These are phyloP conservation scores for Macrobrachium rosenbergii DNA, from an alignment of 1,140 invertebrate species.

Conservation along the genomic window DNA sequence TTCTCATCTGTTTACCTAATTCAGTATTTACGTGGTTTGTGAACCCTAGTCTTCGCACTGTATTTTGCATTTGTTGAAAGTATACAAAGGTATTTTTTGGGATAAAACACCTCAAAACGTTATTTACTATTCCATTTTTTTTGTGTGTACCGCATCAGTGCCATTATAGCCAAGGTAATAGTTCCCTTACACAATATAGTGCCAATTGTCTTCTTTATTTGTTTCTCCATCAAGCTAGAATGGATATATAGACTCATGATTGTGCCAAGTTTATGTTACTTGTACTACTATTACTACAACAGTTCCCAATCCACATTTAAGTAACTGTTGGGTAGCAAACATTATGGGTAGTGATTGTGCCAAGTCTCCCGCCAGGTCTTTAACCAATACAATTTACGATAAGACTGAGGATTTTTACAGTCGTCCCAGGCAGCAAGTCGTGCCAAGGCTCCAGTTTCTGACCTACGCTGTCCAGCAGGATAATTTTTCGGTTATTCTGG, in stretches of 20 bases:
- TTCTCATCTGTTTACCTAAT: too few relatives aligned
- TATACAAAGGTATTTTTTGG: too few relatives aligned
- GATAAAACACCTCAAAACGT: too few relatives aligned
- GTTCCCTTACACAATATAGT: background rate
- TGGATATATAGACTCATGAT: conserved; percentile 8
- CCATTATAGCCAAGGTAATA: too few relatives aligned
- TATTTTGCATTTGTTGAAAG: too few relatives aligned
- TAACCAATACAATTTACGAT: too few relatives aligned
- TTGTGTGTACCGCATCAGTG: too few relatives aligned
- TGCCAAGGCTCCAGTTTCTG: background rate
- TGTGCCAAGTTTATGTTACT: conserved; percentile 13
- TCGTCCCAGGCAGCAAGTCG: too few relatives aligned
- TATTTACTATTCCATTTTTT: too few relatives aligned
- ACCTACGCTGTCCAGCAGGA: background rate
- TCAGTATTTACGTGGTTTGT: too few relatives aligned
- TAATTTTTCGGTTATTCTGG: background rate
- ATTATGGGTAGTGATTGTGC: conserved; percentile 27
- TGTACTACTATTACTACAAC: background rate
- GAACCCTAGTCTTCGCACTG: too few relatives aligned
- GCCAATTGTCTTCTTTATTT: background rate
- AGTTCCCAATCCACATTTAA: background rate
- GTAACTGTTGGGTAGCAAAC: background rate
- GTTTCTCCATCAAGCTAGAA: background rate
- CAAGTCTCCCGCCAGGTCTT: conserved; percentile 4
- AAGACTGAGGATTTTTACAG: too few relatives aligned